Evolutionary conservation across 2,888 invertebrate genomes (phyloP), one percentile per base, ranked within the genome.

Genomic region (Campoplex nolae): DNA sequence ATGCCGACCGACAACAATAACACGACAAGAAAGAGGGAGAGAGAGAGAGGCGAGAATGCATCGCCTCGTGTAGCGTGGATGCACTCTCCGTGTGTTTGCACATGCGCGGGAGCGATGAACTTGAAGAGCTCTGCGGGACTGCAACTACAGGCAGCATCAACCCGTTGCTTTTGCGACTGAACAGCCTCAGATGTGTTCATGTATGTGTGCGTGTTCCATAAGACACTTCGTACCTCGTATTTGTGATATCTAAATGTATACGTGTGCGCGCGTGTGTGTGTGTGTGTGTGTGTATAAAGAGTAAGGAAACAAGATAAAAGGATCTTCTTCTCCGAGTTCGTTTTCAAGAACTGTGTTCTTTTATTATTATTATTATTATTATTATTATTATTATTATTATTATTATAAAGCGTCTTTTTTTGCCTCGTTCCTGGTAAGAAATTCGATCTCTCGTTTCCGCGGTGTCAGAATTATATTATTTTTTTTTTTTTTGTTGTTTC

Each of bases 91-190:
- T 91, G 91, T 91, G 92, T 93, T 92, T 92, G 91, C 91, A 92
- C 93, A 92, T 92, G 92, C 91, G 91, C 93, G 92, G 90, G 93
- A 91, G 93, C 93, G 92, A 92, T 93, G 93, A 93, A 93, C 93
- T 92, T 93, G 91, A 89, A 88, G 83, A 85, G 77, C 83, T 79
- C 84, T 83, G 88, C 87, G 42, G 87, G 75, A 82, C 80, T 71
- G 88, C 85, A 85, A 79, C 84, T 86, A 83, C 76, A 45, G 35
- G 79, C 84, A 81, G 86, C 84, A 84, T 81, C 84, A 81, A 75
- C 77, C 74, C 77, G 62, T 70, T 73, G 71, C 83, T 83, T 82
- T 68, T 83, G 80, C 77, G 42, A 79, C 45, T 28, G 18, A 48
- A 74, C 73, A 77, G 83, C 38, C 62, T 45, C n/a, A 7, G 3